Evolutionary conservation across 2,888 invertebrate genomes (phyloP).

Genomic region (Maniola hyperantus): DNA sequence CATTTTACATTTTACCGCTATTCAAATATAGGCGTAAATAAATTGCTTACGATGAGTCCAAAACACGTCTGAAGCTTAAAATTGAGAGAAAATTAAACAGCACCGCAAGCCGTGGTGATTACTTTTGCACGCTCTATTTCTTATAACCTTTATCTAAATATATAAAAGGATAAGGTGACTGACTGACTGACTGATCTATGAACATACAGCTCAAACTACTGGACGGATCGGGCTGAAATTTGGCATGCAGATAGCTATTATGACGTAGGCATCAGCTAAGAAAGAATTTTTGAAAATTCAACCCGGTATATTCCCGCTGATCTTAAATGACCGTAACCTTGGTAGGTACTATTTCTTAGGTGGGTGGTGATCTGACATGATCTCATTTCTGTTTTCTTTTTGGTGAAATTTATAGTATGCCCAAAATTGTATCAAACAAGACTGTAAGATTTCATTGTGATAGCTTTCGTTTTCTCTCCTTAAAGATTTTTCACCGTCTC

Average conservation of each 20-base stretch:
- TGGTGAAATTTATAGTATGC: not conserved
- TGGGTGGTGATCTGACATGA: not conserved
- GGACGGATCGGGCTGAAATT: too few species aligned
- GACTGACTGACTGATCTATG: too few species aligned
- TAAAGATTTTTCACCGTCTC: not conserved
- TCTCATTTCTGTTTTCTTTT: slow-evolving; percentile 13
- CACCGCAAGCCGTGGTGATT: slow-evolving; percentile 64
- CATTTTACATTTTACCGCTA: slow-evolving; percentile 63
- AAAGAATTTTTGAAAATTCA: too few species aligned
- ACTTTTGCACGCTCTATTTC: slow-evolving; percentile 64
- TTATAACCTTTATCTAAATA: slow-evolving; percentile 27
- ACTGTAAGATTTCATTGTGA: not conserved
- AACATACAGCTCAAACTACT: too few species aligned
- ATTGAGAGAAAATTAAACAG: slow-evolving; percentile 57
- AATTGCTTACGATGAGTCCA: slow-evolving; percentile 53
- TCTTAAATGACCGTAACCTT: too few species aligned
- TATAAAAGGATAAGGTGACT: too few species aligned
- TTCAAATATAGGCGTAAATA: slow-evolving; percentile 60
- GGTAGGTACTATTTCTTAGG: too few species aligned
- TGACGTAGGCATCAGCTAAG: too few species aligned
- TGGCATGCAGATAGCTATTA: too few species aligned
- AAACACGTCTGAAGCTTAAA: slow-evolving; percentile 65
- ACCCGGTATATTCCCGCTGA: slow-evolving; percentile 3
- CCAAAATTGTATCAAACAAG: slow-evolving; percentile 4
- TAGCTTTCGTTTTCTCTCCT: slow-evolving; percentile 3